Base-by-base conservation (phyloP, 1,140 invertebrate species). In the Pectinophora gossypiella region DNA sequence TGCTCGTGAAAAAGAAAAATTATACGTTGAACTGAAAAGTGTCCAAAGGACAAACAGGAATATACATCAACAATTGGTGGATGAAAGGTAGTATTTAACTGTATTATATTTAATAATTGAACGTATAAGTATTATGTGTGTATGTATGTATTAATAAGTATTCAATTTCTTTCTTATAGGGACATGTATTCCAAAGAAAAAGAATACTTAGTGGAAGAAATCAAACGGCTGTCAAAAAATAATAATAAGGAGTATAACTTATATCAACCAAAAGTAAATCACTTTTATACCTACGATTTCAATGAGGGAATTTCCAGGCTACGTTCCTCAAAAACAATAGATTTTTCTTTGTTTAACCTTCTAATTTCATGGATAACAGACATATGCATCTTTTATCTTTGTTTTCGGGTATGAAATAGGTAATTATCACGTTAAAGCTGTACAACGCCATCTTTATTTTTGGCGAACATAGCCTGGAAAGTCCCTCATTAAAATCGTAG, bases 1-100 rank as follows among this genome's bases (percentile, higher is more conserved):
- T 19, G 61, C 67, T 7, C 53, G 61, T 23, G 67, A 67, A 54
- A 70, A 70, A 52, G 61, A 70, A 51, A 70, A 70, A 56, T 44
- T 70, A 23, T 60, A 60, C 19, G 44, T 61, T 19, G 64, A 67
- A 54, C 43, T 66, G 10, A 70, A 66, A 54, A 56, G 38, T 23
- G 43, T 45, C 5, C 64, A 67, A 48, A 51, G 59, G 47, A 60
- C 53, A 12, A 61, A 58, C 19, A 59, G 59, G 53, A 67, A 67
- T 38, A 47, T 70, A 27, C 55, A 60, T 19, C 67, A 67, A 35
- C 58, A 70, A 42, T 38, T 70, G 19, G 43, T 51, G 13, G 60
- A 70, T 47, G 67, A 70, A 59, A 66, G 67, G 67, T 70, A 46
- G 5, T n/a, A 19, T 22, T 46, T n/a, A n/a, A n/a, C n/a, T n/a